A percentile compares a stretch with the other conserved stretches of the same genome.
Evolutionary conservation across 2,888 invertebrate species (phyloP).

Genomic region (Blastobasis lacticolella): DNA sequence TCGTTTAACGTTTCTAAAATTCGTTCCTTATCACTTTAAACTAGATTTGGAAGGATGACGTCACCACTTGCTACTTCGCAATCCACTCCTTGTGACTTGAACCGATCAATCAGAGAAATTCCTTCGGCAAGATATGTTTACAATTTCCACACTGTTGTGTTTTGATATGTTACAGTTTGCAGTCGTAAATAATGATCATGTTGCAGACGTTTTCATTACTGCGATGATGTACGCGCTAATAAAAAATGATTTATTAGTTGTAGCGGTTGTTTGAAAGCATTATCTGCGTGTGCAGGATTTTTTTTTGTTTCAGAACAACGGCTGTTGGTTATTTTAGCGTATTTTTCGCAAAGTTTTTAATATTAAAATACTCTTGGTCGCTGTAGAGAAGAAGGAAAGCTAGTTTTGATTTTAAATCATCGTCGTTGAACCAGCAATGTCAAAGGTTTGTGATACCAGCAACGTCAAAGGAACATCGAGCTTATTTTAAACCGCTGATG

Average conservation of each 20-base stretch:
- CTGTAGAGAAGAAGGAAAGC: no score
- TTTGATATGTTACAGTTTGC: slow-evolving; percentile 40
- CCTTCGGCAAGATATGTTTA: slow-evolving; percentile 19
- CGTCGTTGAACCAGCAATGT: no score
- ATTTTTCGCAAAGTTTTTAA: no score
- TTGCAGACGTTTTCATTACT: slow-evolving; percentile 40
- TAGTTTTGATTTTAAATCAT: no score
- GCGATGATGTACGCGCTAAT: slow-evolving; percentile 30
- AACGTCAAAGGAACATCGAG: no score
- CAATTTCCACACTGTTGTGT: slow-evolving; percentile 26
- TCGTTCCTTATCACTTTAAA: not conserved
- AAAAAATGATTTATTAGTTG: slow-evolving; percentile 28
- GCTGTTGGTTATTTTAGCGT: no score
- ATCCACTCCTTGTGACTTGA: not conserved
- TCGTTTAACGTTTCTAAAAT: not conserved
- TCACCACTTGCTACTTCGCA: not conserved
- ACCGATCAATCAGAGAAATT: slow-evolving; percentile 5
- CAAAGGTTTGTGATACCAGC: no score
- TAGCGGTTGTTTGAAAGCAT: no score
- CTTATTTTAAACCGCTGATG: no score
- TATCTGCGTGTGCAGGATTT: no score
- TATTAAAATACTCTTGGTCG: no score
- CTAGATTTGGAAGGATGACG: not conserved
- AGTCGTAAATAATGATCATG: slow-evolving; percentile 29
- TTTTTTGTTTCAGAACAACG: no score